Evolutionary conservation across 2,888 invertebrate species (phyloP).

Genomic region (Embidobia sp.): DNA sequence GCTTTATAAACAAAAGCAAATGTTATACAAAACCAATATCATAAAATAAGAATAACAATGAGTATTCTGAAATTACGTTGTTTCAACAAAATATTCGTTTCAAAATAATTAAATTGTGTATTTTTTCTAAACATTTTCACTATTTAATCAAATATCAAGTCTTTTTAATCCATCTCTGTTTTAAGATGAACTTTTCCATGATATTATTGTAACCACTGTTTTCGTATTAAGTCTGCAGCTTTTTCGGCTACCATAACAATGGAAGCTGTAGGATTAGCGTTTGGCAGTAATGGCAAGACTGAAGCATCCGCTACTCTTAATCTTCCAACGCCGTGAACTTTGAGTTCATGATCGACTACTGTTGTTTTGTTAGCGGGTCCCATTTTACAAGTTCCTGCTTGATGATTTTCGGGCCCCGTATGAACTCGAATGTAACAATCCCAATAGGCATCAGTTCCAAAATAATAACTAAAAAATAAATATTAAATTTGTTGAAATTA

Average conservation of each 20-base stretch:
- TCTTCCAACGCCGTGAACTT: constrained; percentile 84
- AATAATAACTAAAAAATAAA: constrained; percentile 78
- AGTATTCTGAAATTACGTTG: too few relatives aligned
- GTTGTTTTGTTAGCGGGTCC: constrained; percentile 82
- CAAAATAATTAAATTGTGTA: too few relatives aligned
- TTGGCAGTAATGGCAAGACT: constrained; percentile 86
- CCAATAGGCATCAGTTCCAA: constrained; percentile 86
- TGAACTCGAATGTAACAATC: constrained; percentile 85
- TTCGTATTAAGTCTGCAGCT: constrained; percentile 85
- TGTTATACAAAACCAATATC: too few relatives aligned
- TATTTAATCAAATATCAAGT: too few relatives aligned
- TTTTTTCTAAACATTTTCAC: too few relatives aligned
- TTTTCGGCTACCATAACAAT: constrained; percentile 89
- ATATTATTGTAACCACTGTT: constrained; percentile 80
- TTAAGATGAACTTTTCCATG: neutral
- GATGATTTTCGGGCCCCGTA: constrained; percentile 86
- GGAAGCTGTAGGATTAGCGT: constrained; percentile 86
- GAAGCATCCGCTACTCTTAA: constrained; percentile 87
- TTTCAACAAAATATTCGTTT: too few relatives aligned
- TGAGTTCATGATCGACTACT: constrained; percentile 84
- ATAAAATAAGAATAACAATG: too few relatives aligned
- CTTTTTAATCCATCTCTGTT: neutral
- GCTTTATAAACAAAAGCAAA: too few relatives aligned
- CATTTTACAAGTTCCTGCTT: constrained; percentile 85
- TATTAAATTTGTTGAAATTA: constrained; percentile 50